Evolutionary conservation across 1,140 invertebrate genomes (phyloP).

Genomic region (Papilio dardanus): DNA sequence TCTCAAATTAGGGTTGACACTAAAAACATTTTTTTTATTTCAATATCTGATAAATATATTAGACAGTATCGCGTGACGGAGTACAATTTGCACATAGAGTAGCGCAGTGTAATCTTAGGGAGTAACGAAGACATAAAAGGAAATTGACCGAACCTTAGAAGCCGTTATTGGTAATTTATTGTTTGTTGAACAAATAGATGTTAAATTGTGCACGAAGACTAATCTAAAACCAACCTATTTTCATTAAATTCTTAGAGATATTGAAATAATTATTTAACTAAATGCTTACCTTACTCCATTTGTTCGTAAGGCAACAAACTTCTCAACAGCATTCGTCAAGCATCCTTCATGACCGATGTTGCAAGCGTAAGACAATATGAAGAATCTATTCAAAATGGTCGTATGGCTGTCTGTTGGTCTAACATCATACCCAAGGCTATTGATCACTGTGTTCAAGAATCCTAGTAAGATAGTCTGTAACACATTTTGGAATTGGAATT

Average conservation of each 20-base stretch:
- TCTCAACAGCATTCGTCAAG: conserved; percentile 52
- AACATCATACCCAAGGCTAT: conserved; percentile 63
- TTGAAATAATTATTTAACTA: no score
- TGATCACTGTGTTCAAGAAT: conserved; percentile 61
- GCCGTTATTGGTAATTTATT: conserved; percentile 6
- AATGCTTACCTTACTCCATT: conserved; percentile 50
- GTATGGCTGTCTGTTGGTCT: conserved; percentile 52
- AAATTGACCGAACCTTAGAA: conserved; percentile 48
- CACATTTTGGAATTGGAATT: neutral
- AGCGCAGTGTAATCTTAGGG: conserved; percentile 40
- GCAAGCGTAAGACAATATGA: conserved; percentile 64
- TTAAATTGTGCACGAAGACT: neutral
- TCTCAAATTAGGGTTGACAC: conserved; percentile 70
- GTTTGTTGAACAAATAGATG: neutral
- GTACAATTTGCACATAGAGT: conserved; percentile 37
- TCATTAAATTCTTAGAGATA: no score
- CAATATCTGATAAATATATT: conserved; percentile 6
- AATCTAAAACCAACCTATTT: neutral
- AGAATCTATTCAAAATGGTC: conserved; percentile 65
- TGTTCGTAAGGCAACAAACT: conserved; percentile 55
- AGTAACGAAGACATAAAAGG: conserved; percentile 44
- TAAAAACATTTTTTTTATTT: conserved; percentile 47
- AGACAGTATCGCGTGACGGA: conserved; percentile 42
- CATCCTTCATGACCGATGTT: conserved; percentile 67
- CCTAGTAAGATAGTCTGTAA: conserved; percentile 56